Percentiles rank a stretch among this genome's conserved stretches.
phyloP scores from a whole-genome alignment of 2,797 vertebrate species.

The Syngnathus acus region DNA sequence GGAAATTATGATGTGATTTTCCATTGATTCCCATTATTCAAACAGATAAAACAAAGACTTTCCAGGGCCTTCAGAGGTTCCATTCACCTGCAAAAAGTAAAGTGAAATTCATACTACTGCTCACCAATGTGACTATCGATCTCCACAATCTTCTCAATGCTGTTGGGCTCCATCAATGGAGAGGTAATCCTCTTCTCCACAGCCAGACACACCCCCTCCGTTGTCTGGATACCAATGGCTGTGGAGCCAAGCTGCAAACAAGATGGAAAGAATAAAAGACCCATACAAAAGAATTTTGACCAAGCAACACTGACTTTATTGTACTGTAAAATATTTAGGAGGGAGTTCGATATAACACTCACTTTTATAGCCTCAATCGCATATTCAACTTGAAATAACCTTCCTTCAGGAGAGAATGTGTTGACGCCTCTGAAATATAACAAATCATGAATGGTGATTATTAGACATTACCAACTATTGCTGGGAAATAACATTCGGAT shows the following conservation, averaged over 20 bases:
- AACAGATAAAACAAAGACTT: neutral
- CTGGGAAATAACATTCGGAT: neutral
- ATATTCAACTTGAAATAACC: conserved; percentile 98
- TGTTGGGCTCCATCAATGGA: conserved; percentile 95
- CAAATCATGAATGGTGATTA: neutral
- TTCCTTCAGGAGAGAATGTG: conserved; percentile 96
- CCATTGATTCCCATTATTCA: neutral
- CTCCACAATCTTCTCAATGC: conserved; percentile 99
- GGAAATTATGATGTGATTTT: neutral
- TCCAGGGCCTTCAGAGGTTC: neutral
- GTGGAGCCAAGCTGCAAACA: conserved; percentile 87
- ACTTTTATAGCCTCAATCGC: conserved; percentile 99
- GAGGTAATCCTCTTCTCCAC: conserved; percentile 99
- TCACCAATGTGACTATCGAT: conserved; percentile 94
- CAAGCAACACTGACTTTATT: too few species aligned
- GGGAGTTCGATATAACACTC: conserved; percentile 21
- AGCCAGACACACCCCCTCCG: conserved; percentile 92
- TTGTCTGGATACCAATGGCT: conserved; percentile 96
- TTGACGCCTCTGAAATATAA: conserved; percentile 83
- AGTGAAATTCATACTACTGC: conserved; percentile 6
- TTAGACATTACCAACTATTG: neutral
- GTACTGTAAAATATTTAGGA: neutral
- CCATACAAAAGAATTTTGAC: neutral
- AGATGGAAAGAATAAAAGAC: neutral
- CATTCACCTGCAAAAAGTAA: neutral